phyloP scores from a whole-genome alignment of 2,888 invertebrate genomes.

The Cotesia congregata region DNA sequence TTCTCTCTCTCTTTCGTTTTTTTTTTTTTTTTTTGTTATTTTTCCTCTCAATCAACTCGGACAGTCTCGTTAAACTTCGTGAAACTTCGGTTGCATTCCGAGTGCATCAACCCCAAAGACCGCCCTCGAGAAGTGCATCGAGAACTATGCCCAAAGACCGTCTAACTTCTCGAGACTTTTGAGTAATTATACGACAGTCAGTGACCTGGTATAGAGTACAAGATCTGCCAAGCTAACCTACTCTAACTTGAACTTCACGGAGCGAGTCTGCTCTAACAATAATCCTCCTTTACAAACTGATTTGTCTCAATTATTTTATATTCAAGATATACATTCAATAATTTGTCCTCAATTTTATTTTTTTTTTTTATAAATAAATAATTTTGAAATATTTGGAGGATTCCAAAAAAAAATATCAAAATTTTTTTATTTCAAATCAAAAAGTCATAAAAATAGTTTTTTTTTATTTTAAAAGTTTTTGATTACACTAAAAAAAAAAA shows the following conservation, averaged over 20 bases:
- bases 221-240: slow-evolving; percentile 20
- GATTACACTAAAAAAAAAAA: too few relatives aligned
- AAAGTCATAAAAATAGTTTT: too few relatives aligned
- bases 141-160: slow-evolving; percentile 62
- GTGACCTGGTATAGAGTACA: slow-evolving; percentile 29
- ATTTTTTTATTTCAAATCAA: too few relatives aligned
- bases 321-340: too few relatives aligned
- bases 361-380: too few relatives aligned
- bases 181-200: slow-evolving; percentile 29
- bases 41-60: slow-evolving; percentile 24
- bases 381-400: too few relatives aligned
- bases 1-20: slow-evolving; percentile 24
- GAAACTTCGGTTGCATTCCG: slow-evolving; percentile 58
- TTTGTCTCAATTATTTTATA: not conserved
- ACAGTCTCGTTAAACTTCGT: slow-evolving; percentile 42
- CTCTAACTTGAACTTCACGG: slow-evolving; percentile 8
- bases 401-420: too few relatives aligned
- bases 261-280: not conserved
- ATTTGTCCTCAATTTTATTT: too few relatives aligned
- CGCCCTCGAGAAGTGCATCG: slow-evolving; percentile 61
- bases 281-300: not conserved
- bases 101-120: slow-evolving; percentile 62
- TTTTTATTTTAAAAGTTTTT: too few relatives aligned
- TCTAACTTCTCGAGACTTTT: slow-evolving; percentile 22
- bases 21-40: slow-evolving; percentile 11